These are phyloP conservation scores for Erythrocebus patas DNA, from an alignment of 2,113 vertebrate genomes.

Conservation along the genomic window DNA sequence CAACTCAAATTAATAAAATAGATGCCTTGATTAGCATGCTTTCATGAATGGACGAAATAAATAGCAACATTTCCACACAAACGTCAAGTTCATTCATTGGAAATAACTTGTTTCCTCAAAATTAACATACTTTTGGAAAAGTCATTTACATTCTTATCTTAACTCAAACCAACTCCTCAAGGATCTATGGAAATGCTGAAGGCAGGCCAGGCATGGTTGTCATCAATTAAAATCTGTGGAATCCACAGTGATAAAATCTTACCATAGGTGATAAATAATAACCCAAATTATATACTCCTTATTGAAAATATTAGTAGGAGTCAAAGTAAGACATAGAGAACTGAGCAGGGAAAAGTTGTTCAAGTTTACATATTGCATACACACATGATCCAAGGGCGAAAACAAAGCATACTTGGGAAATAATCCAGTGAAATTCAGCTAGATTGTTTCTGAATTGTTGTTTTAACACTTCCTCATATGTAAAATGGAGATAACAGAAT, in stretches of 20 bases:
- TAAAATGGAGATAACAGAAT: neutral
- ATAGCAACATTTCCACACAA: conserved; percentile 23
- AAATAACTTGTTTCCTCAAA: conserved; percentile 14
- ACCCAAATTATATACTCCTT: neutral
- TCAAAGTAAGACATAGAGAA: neutral
- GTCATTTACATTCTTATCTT: neutral
- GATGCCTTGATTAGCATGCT: neutral
- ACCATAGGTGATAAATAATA: neutral
- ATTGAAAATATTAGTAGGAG: neutral
- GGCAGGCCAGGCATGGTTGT: neutral
- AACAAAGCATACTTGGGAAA: neutral
- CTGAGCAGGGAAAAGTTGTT: neutral
- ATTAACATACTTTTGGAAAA: conserved; percentile 40
- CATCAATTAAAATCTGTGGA: neutral
- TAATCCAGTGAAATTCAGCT: neutral
- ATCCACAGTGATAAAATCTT: conserved; percentile 1
- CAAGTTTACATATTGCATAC: neutral
- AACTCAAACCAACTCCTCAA: neutral
- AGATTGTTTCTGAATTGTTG: neutral
- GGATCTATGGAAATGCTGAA: conserved; percentile 24
- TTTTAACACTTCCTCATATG: neutral
- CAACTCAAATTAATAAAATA: conserved; percentile 40
- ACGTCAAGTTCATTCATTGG: neutral
- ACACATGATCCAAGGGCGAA: neutral
- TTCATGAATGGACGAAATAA: conserved; percentile 46